Evolutionary conservation across 2,797 vertebrate genomes (phyloP), one percentile per base, ranked within the genome.

Genomic region (Thripadectes ignobilis): DNA sequence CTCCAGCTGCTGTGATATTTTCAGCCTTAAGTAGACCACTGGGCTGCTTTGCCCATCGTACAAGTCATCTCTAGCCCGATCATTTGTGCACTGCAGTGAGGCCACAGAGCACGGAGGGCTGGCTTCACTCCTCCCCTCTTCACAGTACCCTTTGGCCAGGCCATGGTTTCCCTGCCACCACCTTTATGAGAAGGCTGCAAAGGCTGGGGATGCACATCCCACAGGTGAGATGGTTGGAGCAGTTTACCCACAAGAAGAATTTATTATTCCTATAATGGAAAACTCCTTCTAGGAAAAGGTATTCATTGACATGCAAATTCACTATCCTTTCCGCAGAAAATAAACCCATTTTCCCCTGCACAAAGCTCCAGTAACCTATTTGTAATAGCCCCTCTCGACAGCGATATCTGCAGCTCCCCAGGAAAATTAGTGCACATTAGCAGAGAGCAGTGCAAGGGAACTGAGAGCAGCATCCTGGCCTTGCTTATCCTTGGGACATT

Each of bases 271-370:
- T 51, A 21, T 46, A 81, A 36, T 8, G n/a, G 85, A 89, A 89
- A 89, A 80, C 75, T 94, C 87, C 91, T 92, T 74, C 58, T 43
- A 93, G 78, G 49, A 74, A 88, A 91, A 85, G 38, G 12, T 48
- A 39, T 51, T 71, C 38, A 80, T 68, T 89, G 68, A 91, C 68
- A 88, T 89, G 78, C 78, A 96, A 88, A 91, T 85, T 77, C 41
- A 27, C 57, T 32, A 6, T 38, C 61, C 23, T 68, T 62, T 86
- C 65, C 2, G 2, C 46, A 54, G 75, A 88, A 95, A 88, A 93
- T 58, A 83, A 92, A 75, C 68, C 41, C 38, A 21, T 86, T 95
- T 94, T 85, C 36, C 62, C 69, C 22, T 29, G 65, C 58, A 73
- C 78, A 23, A 59, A 85, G 75, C 76, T 88, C 89, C 61, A n/a